phyloP scores from a whole-genome alignment of 2,113 vertebrate genomes.

The Lathamus discolor region DNA sequence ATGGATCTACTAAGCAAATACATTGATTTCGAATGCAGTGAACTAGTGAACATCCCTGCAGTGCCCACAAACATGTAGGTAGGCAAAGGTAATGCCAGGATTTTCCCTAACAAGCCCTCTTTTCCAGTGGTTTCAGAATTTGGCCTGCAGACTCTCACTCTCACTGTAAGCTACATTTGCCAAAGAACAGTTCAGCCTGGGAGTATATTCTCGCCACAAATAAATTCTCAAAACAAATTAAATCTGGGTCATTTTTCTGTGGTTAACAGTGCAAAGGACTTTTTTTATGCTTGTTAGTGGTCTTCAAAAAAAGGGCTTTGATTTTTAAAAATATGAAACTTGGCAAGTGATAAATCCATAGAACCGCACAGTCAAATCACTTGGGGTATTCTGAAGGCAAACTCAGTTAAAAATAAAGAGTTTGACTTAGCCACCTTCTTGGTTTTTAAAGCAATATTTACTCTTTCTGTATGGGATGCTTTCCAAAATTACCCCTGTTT shows the following conservation, averaged over 20 bases:
- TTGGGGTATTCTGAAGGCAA: constrained; percentile 12
- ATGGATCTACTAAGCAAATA: constrained; percentile 1
- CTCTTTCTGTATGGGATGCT: not conserved
- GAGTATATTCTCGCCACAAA: constrained; percentile 21
- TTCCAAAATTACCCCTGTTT: not conserved
- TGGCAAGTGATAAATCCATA: constrained; percentile 37
- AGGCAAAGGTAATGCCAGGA: not conserved
- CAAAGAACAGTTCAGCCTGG: constrained; percentile 19
- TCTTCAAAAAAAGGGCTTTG: constrained; percentile 23
- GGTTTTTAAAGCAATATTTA: not conserved
- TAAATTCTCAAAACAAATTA: constrained; percentile 21
- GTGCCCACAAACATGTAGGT: not conserved
- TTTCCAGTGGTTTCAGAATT: constrained; percentile 23
- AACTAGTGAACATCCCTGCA: not conserved
- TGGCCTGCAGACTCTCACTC: not conserved
- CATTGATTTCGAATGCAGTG: not conserved
- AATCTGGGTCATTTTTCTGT: not conserved
- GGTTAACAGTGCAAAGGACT: not conserved
- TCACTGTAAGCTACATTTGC: constrained; percentile 25
- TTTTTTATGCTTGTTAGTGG: not conserved
- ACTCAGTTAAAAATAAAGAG: constrained; percentile 25
- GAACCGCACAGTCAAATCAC: not conserved
- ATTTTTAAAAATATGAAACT: constrained; percentile 5
- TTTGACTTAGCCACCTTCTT: not conserved
- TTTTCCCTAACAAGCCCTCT: constrained; percentile 8